Evolutionary conservation across 1,140 invertebrate genomes (phyloP), one percentile per base, ranked within the genome.

Genomic region (Anastrepha ludens): DNA sequence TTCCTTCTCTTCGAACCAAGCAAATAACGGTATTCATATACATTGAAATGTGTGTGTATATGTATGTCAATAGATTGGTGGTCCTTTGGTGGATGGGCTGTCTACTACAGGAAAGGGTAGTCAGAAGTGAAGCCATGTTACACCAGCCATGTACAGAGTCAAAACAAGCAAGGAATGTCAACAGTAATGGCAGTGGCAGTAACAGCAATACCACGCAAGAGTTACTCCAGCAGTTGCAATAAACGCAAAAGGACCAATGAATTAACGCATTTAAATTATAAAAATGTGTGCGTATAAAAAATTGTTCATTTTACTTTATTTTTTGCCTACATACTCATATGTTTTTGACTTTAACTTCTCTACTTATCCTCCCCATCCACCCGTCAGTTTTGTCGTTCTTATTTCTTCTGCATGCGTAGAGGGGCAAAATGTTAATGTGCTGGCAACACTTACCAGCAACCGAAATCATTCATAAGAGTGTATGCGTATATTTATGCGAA

Each of bases 201-300:
- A 41, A 58, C 55, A 47, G 67, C 67, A 44, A 81, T 81, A 6
- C 74, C 41, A 55, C 17, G 29, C 70, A 74, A 81, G 78, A 58
- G 58, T 58, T 85, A 58, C 39, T 62, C 8, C 60, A 47, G 44
- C 67, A 74, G 7, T 74, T 17, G 39, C 39, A 74, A 74, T 74
- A 44, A 74, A 44, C 58, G n/a, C 58, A 4, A 55, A 59, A 47
- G 86, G 44, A 86, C 41, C 9, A 86, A 64, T 11, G 60, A 65
- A 86, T 86, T 86, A 86, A 87, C 87, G 59, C 58, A 60, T 87
- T 87, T 78, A 59, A 85, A n/a, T 47, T 74, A 47, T 74, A 74
- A 74, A 74, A 87, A 67, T 58, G 86, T 58, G 50, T 9, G 65
- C 62, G 60, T 87, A 60, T 74, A 41, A 9, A 29, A 15, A 87